Evolutionary conservation across 2,888 invertebrate species (phyloP), one percentile per base, ranked within the genome.

Genomic region (Malachius bipustulatus): DNA sequence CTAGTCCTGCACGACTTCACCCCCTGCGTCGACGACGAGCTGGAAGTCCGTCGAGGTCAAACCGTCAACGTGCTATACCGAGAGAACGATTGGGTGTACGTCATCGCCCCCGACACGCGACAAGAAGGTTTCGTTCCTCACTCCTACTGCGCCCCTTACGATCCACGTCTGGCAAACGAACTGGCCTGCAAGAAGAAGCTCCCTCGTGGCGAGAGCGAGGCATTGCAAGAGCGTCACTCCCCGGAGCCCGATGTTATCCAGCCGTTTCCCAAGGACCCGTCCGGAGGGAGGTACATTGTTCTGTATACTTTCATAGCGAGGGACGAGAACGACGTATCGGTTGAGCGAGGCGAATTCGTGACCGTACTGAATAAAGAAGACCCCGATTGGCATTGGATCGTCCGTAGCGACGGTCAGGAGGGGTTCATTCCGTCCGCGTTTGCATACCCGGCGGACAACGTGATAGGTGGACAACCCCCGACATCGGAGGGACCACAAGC

Each of bases 1-100:
- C 84, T 91, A 40, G 90, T 91, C 24, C 66, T 91, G 6, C 90
- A 91, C 59, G 91, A 93, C 59, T 94, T 94, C 59, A 84, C 84
- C 9, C 91, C 93, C 0, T 91, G 91, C 57, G 93, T 91, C 2
- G 90, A 93, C 58, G 91, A 93, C 62, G 93, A 94, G 57, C 67
- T 94, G 29, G 85, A 88, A 68, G 80, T 80, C 14, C 82, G 81
- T 62, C 70, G 91, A 34, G 93, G 94, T 34, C 57, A 77, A 72
- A 77, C 89, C 55, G 91, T 93, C n/a, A 89, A 90, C 64, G 82
- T 93, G 41, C 65, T 94, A 42, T 94, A 94, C 62, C 73, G 90
- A 47, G 94, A 94, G 62, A 91, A 93, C 57, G 93, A 94, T 63
- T 94, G 94, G 94, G 90, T 91, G 4, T 94, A 94, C 64, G 91